Conservation (phyloP, 2,888 invertebrate species). For the Norana najaformis region DNA sequence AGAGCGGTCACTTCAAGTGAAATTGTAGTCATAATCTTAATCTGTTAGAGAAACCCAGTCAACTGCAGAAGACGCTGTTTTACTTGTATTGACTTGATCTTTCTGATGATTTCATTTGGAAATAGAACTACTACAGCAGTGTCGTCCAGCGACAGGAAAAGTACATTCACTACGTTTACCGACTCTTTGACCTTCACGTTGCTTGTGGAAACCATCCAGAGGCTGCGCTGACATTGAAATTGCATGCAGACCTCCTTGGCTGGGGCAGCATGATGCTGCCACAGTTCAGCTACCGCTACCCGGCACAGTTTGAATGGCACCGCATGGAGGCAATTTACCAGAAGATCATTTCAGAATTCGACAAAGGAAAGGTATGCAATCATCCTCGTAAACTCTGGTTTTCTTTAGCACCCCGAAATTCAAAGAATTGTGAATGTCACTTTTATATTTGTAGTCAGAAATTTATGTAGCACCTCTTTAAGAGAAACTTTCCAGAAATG, state of each 20-base stretch:
- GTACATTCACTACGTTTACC: constrained; percentile 83
- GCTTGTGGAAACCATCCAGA: constrained; percentile 90
- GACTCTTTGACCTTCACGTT: constrained; percentile 86
- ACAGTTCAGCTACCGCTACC: constrained; percentile 64
- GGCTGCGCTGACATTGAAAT: constrained; percentile 88
- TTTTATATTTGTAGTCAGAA: no score
- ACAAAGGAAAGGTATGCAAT: constrained; percentile 78
- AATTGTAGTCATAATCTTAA: no score
- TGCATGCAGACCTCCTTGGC: constrained; percentile 82
- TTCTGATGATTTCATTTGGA: not conserved
- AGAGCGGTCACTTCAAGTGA: no score
- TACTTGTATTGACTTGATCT: not conserved
- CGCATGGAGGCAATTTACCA: constrained; percentile 83
- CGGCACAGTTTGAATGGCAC: constrained; percentile 78
- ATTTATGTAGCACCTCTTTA: no score
- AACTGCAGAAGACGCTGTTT: no score
- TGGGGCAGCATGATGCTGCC: constrained; percentile 69
- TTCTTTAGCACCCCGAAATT: no score
- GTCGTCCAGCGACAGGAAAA: constrained; percentile 17
- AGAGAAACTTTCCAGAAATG: no score
- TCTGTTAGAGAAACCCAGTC: not conserved
- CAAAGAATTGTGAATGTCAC: no score
- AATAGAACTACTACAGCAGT: constrained; percentile 22
- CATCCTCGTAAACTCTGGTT: not conserved
- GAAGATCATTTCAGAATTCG: constrained; percentile 87